Conservation (phyloP, 2,888 invertebrate genomes). For the Orthosia gracilis region DNA sequence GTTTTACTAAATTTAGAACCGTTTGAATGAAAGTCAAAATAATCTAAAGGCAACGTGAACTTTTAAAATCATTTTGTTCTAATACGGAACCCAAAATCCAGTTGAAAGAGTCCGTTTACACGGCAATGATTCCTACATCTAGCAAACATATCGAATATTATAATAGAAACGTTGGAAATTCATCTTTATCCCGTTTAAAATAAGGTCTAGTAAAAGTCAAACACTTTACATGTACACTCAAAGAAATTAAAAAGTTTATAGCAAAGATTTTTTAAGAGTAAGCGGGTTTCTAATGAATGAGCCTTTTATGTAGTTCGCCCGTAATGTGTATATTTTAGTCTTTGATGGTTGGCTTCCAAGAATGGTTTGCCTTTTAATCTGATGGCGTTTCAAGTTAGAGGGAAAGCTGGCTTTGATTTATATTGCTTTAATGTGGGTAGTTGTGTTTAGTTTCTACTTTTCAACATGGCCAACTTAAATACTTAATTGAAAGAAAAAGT, state of each 20-base stretch:
- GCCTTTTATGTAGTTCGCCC: conserved; percentile 46
- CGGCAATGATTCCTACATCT: conserved; percentile 69
- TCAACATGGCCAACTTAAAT: too few species aligned
- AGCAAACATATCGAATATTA: conserved; percentile 60
- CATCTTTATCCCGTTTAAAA: conserved; percentile 36
- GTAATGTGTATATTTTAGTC: conserved; percentile 29
- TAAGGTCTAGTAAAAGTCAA: conserved; percentile 52
- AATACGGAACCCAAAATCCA: conserved; percentile 64
- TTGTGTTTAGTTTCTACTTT: not conserved
- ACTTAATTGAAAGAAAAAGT: too few species aligned
- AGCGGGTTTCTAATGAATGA: conserved; percentile 66
- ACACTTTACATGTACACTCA: conserved; percentile 40
- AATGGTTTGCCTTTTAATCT: conserved; percentile 30
- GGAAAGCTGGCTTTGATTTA: conserved; percentile 28
- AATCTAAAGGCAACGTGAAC: not conserved
- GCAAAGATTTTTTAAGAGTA: conserved; percentile 48
- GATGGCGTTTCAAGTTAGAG: conserved; percentile 34
- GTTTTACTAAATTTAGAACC: too few species aligned
- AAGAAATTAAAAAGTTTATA: conserved; percentile 66
- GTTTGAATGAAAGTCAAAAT: not conserved
- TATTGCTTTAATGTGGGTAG: not conserved
- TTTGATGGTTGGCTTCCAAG: conserved; percentile 47
- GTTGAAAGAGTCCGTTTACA: conserved; percentile 70
- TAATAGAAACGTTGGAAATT: conserved; percentile 46
- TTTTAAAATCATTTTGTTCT: not conserved